These are phyloP conservation scores for Andrena marginata DNA, from an alignment of 2,888 invertebrate genomes.

Conservation along the genomic window DNA sequence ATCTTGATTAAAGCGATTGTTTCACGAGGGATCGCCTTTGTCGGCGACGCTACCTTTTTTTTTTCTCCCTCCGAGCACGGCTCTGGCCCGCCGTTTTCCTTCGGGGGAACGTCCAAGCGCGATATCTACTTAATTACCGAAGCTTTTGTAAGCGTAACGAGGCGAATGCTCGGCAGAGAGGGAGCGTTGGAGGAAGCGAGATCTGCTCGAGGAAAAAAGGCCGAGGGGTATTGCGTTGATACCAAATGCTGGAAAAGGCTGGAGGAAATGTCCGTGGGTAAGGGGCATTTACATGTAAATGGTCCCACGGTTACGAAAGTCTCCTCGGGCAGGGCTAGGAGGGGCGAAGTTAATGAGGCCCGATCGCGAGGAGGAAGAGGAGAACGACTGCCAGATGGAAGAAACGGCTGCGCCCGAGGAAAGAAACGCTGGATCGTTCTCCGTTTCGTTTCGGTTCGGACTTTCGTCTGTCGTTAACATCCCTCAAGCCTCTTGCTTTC, in stretches of 20 bases:
- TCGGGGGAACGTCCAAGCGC: conserved; percentile 52
- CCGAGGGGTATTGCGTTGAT: conserved; percentile 57
- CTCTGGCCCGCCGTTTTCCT: conserved; percentile 22
- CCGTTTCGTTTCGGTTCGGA: conserved; percentile 67
- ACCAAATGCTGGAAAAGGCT: conserved; percentile 64
- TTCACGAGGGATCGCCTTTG: conserved; percentile 52
- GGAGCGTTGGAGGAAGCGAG: conserved; percentile 14
- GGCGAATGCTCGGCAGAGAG: conserved; percentile 40
- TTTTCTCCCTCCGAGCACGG: not conserved
- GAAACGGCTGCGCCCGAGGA: conserved; percentile 36
- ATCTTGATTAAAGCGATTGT: conserved; percentile 66
- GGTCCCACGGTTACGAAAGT: conserved; percentile 70
- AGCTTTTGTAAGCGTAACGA: conserved; percentile 73
- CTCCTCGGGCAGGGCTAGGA: conserved; percentile 50
- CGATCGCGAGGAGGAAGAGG: conserved; percentile 66
- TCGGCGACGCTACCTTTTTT: conserved; percentile 20
- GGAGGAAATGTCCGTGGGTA: conserved; percentile 72
- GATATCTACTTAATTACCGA: conserved; percentile 74
- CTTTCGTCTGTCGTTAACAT: conserved; percentile 69
- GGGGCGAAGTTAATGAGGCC: conserved; percentile 70
- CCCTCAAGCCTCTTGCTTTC: conserved; percentile 38
- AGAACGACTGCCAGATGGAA: conserved; percentile 57
- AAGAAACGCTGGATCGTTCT: conserved; percentile 54
- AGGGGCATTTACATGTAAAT: conserved; percentile 75
- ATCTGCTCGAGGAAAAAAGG: conserved; percentile 1